A percentile compares a stretch with the other conserved stretches of the same genome.
phyloP scores from a whole-genome alignment of 2,888 invertebrate genomes.

The Pseudococcus viburni region DNA sequence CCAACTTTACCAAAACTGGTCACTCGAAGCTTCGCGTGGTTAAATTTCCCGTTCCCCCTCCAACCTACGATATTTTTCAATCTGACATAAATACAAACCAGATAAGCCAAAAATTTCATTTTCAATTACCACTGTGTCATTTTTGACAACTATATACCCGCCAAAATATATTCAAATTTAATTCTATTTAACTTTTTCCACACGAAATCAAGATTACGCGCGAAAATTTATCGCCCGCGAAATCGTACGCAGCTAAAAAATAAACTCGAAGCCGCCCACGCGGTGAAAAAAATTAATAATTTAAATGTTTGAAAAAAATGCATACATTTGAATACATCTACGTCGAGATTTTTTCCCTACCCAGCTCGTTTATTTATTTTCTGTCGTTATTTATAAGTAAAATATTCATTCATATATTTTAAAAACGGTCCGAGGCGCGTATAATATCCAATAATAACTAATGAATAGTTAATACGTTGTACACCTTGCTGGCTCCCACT shows the following conservation, averaged over 20 bases:
- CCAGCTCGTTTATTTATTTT: neutral
- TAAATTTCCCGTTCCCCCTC: neutral
- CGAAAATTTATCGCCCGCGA: neutral
- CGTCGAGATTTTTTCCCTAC: neutral
- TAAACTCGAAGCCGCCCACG: neutral
- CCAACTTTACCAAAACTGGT: too few species aligned
- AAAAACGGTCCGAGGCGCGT: neutral
- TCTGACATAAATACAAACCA: neutral
- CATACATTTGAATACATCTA: neutral
- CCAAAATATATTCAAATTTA: neutral
- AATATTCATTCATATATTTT: conserved; percentile 11
- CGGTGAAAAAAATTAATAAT: neutral
- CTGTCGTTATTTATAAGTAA: neutral
- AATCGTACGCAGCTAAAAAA: neutral
- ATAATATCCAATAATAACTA: neutral
- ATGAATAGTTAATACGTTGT: neutral
- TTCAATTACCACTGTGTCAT: neutral
- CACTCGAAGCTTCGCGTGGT: neutral
- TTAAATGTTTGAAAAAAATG: neutral
- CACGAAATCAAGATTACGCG: neutral
- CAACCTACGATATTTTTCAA: neutral
- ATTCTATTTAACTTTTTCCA: neutral
- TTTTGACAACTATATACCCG: neutral
- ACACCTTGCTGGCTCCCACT: neutral
- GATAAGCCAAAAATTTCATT: neutral